These are phyloP conservation scores for Chaetura pelagica DNA, from an alignment of 2,113 vertebrate species.

Conservation along the genomic window DNA sequence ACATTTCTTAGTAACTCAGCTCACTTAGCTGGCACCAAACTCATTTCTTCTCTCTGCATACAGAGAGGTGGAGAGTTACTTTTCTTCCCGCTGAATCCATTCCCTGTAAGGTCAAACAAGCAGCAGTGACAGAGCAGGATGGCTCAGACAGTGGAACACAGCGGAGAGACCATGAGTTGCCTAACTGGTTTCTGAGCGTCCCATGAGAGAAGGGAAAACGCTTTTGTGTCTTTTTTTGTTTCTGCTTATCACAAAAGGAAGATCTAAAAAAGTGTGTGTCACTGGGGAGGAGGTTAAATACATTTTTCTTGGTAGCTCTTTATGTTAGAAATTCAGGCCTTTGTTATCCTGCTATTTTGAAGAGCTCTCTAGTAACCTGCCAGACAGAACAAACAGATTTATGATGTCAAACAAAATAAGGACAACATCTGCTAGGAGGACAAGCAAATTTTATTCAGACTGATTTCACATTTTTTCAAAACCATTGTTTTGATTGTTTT, in stretches of 20 bases:
- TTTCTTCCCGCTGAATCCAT: background rate
- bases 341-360: background rate
- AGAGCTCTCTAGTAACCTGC: background rate
- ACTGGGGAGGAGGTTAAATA: background rate
- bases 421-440: background rate
- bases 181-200: background rate
- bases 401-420: background rate
- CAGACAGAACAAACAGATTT: background rate
- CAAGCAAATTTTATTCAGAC: background rate
- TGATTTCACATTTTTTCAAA: background rate
- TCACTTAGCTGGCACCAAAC: background rate
- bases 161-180: background rate
- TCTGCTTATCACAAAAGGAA: background rate
- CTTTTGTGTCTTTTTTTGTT: background rate
- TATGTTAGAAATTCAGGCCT: background rate
- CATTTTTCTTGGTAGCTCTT: background rate
- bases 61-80: background rate
- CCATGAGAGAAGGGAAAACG: background rate
- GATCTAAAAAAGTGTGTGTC: background rate
- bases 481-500: background rate
- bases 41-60: background rate
- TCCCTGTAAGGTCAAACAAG: background rate
- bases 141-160: background rate
- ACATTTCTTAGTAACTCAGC: background rate
- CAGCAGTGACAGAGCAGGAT: background rate